Percentiles rank a stretch among this genome's conserved stretches.
Conservation (phyloP, 2,888 invertebrate genomes). For the Agrotis segetum region DNA sequence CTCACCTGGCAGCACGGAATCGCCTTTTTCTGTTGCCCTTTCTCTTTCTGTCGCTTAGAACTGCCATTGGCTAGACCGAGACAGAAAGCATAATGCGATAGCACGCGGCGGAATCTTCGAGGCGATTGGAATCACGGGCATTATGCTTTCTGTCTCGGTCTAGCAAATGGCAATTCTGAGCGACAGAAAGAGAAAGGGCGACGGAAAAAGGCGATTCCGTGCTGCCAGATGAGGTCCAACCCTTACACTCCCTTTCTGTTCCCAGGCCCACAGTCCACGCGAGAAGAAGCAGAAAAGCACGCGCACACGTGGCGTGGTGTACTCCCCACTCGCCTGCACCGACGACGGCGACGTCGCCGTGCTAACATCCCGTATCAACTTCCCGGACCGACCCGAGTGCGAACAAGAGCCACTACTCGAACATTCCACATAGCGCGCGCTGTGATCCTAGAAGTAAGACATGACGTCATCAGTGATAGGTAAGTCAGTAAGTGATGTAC, state of each 20-base stretch:
- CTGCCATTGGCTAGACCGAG: no score
- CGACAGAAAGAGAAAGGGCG: no score
- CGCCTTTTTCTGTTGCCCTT: no score
- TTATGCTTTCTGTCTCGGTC: no score
- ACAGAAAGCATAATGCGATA: no score
- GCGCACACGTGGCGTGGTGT: constrained; percentile 76
- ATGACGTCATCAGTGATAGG: constrained; percentile 62
- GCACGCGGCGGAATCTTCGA: no score
- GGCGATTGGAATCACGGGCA: no score
- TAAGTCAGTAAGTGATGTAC: constrained; percentile 65
- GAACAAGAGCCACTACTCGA: constrained; percentile 83
- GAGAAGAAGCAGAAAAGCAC: constrained; percentile 66
- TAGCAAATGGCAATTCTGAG: no score
- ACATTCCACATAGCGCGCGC: constrained; percentile 84
- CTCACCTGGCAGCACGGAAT: no score
- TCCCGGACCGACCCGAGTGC: constrained; percentile 66
- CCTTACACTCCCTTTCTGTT: constrained; percentile 19
- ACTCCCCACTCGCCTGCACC: constrained; percentile 82
- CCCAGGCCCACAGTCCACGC: constrained; percentile 68
- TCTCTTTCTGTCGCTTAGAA: no score
- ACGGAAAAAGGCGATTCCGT: no score
- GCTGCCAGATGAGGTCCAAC: no score
- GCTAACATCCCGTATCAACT: constrained; percentile 72
- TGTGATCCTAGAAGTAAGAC: constrained; percentile 81
- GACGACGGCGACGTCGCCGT: constrained; percentile 83